Base-by-base conservation (phyloP, 2,888 invertebrate genomes). In the Acanthosoma haemorrhoidale region DNA sequence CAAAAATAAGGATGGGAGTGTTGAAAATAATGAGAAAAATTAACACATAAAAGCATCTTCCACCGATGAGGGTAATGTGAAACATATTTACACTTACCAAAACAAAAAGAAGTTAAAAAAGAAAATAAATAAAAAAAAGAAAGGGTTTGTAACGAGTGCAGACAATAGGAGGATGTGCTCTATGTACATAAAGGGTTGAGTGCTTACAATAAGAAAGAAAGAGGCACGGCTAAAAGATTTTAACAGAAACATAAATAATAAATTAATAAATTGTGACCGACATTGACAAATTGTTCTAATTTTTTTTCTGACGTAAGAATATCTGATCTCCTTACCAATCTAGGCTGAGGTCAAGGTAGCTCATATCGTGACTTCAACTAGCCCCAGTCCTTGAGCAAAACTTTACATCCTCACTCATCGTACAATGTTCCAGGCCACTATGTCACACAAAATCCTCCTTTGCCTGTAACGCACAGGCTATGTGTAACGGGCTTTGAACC, bases 271-370 rank as follows among this genome's bases (percentile, higher is more conserved):
- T n/a, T 60, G n/a, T 58, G 4, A 39, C 57, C 31, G 43, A 36
- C 18, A 25, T 25, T 25, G 3, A n/a, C n/a, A n/a, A n/a, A 18
- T 34, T 67, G 51, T 64, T 38, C 41, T 64, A 21, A 25, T 25
- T 63, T 9, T 25, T 63, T 39, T 63, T 21, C n/a, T 57, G 34
- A 2, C 25, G 39, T n/a, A 51, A 51, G 25, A 51, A 43, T 38
- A 16, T 29, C 5, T n/a, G 51, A 29, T 57, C 58, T 68, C 63
- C 73, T 73, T 73, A 73, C 73, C 73, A 73, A 72, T 73, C 73
- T 71, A 73, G 64, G 68, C 73, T 73, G 73, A 73, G 73, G 70
- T 73, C 73, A 34, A 73, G 72, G 73, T 73, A 73, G 73, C 73
- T 73, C 73, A 73, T 73, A 68, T 63, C 59, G 34, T 38, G 67